A percentile compares a stretch with the other conserved stretches of the same genome.
Evolutionary conservation across 2,797 vertebrate genomes (phyloP).

Genomic region (Chloroceryle inda): DNA sequence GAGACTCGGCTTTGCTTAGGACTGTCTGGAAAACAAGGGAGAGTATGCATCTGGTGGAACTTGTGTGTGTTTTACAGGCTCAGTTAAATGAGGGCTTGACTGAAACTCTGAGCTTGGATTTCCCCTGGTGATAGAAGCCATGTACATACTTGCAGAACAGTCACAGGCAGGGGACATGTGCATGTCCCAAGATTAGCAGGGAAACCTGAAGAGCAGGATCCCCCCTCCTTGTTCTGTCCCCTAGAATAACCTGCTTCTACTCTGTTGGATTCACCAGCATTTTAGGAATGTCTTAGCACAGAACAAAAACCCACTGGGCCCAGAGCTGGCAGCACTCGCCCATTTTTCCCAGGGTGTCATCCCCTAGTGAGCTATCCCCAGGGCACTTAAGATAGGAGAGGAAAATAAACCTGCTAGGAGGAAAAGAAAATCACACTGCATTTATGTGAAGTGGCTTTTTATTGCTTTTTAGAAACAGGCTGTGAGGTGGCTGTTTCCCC

Average conservation of each 20-base stretch:
- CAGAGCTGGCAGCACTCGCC: background rate
- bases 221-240: background rate
- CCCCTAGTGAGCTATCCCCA: constrained; percentile 25
- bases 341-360: background rate
- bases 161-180: background rate
- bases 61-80: background rate
- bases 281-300: constrained; percentile 13
- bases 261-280: background rate
- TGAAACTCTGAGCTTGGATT: constrained; percentile 31
- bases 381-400: background rate
- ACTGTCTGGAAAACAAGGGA: background rate
- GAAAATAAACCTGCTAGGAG: constrained; percentile 9
- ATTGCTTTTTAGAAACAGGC: constrained; percentile 40
- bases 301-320: background rate
- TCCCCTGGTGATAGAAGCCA: constrained; percentile 18
- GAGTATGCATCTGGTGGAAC: background rate
- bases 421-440: constrained; percentile 41
- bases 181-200: background rate
- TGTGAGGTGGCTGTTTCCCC: constrained; percentile 46
- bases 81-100: constrained; percentile 43
- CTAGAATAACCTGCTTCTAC: background rate
- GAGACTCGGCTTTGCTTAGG: background rate
- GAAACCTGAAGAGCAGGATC: background rate
- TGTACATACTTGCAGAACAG: background rate
- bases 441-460: constrained; percentile 51